Percentiles rank a stretch among this genome's conserved stretches.
Evolutionary conservation across 2,113 vertebrate genomes (phyloP).

Genomic region (Sylvietta virens): DNA sequence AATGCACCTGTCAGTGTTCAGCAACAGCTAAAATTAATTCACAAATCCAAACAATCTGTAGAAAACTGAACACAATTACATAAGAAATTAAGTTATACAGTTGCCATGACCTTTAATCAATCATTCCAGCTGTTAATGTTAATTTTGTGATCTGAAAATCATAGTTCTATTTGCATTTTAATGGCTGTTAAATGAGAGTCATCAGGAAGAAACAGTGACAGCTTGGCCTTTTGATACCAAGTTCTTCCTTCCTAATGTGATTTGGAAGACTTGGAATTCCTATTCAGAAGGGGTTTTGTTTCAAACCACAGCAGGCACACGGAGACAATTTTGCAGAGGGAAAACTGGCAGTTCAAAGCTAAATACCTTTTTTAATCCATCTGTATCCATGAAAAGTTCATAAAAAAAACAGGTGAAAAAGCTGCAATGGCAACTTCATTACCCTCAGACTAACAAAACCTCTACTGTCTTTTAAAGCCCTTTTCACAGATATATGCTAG

Average conservation of each 20-base stretch:
- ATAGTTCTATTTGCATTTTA: constrained; percentile 87
- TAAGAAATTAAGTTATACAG: constrained; percentile 81
- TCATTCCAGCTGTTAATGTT: constrained; percentile 81
- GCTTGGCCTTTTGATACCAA: constrained; percentile 78
- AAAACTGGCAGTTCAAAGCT: constrained; percentile 66
- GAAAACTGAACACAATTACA: constrained; percentile 80
- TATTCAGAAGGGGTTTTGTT: constrained; percentile 64
- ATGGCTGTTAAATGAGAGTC: constrained; percentile 83
- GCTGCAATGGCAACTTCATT: constrained; percentile 50
- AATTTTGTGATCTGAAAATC: constrained; percentile 86
- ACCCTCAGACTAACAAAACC: neutral
- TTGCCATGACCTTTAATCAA: constrained; percentile 83
- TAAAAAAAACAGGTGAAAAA: constrained; percentile 47
- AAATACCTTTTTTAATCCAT: constrained; percentile 61
- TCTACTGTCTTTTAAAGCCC: constrained; percentile 30
- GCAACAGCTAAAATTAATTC: constrained; percentile 80
- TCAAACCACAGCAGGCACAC: constrained; percentile 63
- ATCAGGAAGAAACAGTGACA: constrained; percentile 83
- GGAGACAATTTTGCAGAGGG: constrained; percentile 58
- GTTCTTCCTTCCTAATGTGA: constrained; percentile 74
- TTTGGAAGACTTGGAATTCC: constrained; percentile 63
- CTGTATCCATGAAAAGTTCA: constrained; percentile 55
- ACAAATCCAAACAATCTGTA: constrained; percentile 79
- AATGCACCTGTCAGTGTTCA: constrained; percentile 72
- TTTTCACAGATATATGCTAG: constrained; percentile 20